These are phyloP conservation scores for Streptopelia turtur DNA, from an alignment of 2,797 vertebrate genomes.

Conservation along the genomic window DNA sequence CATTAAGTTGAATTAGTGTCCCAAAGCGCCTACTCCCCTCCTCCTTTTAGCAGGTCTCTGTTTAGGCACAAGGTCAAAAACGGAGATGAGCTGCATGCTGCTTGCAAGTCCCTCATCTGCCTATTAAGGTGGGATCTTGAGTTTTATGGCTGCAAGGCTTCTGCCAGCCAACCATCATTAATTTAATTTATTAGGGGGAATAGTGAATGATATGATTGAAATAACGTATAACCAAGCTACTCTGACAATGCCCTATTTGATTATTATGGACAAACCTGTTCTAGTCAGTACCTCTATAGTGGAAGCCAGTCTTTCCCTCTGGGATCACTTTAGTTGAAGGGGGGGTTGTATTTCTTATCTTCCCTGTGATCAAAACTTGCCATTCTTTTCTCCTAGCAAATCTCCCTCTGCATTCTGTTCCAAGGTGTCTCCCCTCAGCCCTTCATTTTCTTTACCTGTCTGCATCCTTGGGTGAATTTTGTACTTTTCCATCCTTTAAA, in stretches of 20 bases:
- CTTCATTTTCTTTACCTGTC: neutral
- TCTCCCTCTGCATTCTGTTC: neutral
- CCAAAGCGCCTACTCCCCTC: neutral
- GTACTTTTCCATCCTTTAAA: neutral
- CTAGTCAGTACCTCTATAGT: neutral
- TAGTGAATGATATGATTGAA: slow-evolving; percentile 2
- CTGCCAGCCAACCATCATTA: slow-evolving; percentile 32
- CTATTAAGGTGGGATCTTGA: slow-evolving; percentile 17
- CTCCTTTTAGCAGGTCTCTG: neutral
- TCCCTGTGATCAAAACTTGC: neutral
- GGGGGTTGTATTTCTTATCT: neutral
- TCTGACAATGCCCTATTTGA: neutral
- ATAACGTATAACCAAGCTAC: neutral
- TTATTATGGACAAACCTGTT: neutral
- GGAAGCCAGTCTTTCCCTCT: neutral
- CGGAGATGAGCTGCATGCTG: neutral
- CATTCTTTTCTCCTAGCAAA: neutral
- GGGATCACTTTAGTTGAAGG: neutral
- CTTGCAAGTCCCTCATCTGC: slow-evolving; percentile 2
- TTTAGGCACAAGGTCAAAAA: slow-evolving; percentile 57
- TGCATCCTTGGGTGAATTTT: neutral
- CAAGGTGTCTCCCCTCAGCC: neutral
- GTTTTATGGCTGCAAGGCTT: slow-evolving; percentile 45
- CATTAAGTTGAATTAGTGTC: slow-evolving; percentile 44
- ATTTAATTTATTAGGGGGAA: slow-evolving; percentile 37